These are phyloP conservation scores for Heterodera schachtii DNA, from an alignment of 1,140 invertebrate genomes.

Conservation along the genomic window DNA sequence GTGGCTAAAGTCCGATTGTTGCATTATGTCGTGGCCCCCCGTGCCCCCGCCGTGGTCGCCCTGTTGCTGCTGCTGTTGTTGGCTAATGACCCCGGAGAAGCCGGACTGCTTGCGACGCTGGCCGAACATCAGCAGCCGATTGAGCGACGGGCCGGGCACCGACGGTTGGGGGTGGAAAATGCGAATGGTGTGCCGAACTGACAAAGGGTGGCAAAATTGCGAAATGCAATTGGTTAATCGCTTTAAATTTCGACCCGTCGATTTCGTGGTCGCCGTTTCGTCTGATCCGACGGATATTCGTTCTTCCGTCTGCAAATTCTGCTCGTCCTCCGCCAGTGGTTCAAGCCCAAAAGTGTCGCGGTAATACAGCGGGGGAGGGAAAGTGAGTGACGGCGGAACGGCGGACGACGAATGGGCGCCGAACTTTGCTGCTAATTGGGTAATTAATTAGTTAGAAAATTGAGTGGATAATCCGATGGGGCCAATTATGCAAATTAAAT, in stretches of 20 bases:
- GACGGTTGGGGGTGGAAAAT: conserved; percentile 29
- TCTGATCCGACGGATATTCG: conserved; percentile 40
- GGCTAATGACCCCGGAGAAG: conserved; percentile 13
- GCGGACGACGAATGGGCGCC: background rate
- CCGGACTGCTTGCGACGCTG: conserved; percentile 22
- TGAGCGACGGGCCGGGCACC: background rate
- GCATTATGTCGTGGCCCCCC: background rate
- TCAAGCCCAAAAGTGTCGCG: conserved; percentile 57
- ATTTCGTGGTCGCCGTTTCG: conserved; percentile 59
- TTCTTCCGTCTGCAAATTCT: conserved; percentile 16
- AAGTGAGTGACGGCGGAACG: background rate
- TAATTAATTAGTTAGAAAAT: background rate
- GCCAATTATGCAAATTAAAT: background rate
- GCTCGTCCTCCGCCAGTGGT: conserved; percentile 15
- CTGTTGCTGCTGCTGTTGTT: conserved; percentile 2
- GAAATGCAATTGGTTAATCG: background rate
- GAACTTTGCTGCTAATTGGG: too few species aligned
- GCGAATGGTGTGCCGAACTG: conserved; percentile 27
- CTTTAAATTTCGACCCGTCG: conserved; percentile 50
- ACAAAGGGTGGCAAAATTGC: background rate
- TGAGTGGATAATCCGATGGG: background rate
- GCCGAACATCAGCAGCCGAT: conserved; percentile 4
- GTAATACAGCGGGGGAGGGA: conserved; percentile 60
- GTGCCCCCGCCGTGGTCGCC: conserved; percentile 1
- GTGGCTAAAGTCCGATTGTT: conserved; percentile 8